These are phyloP conservation scores for Brevipalpus yothersi DNA, from an alignment of 1,140 invertebrate genomes.

Conservation along the genomic window DNA sequence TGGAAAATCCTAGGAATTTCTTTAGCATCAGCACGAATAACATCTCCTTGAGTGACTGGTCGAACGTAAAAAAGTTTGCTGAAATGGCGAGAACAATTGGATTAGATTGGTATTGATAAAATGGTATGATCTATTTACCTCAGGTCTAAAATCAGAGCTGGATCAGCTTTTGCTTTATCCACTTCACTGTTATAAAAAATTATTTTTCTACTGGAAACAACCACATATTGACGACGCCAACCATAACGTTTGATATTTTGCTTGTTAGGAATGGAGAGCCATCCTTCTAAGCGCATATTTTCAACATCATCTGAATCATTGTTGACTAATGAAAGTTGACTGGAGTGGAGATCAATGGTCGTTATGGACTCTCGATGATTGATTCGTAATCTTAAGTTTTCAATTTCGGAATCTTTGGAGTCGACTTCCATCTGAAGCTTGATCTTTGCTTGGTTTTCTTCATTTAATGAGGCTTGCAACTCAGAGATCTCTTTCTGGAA, in stretches of 20 bases:
- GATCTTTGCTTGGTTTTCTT: slow-evolving; percentile 39
- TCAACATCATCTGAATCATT: slow-evolving; percentile 1
- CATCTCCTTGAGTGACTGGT: slow-evolving; percentile 91
- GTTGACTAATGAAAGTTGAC: background rate
- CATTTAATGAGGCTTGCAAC: slow-evolving; percentile 36
- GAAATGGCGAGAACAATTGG: slow-evolving; percentile 6
- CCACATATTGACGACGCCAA: slow-evolving; percentile 91
- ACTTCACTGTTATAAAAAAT: slow-evolving; percentile 89
- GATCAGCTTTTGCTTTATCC: slow-evolving; percentile 82
- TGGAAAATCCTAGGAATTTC: slow-evolving; percentile 98
- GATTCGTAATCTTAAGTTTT: slow-evolving; percentile 32
- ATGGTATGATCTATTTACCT: slow-evolving; percentile 31
- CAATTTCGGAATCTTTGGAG: slow-evolving; percentile 84
- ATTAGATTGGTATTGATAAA: background rate
- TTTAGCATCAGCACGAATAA: slow-evolving; percentile 89
- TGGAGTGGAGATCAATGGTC: background rate
- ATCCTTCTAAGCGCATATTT: slow-evolving; percentile 64
- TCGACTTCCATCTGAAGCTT: slow-evolving; percentile 82
- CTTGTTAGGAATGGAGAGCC: slow-evolving; percentile 80
- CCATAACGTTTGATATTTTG: slow-evolving; percentile 82
- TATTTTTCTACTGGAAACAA: slow-evolving; percentile 85
- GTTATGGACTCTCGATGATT: background rate
- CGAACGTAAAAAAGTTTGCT: slow-evolving; percentile 97
- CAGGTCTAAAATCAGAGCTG: slow-evolving; percentile 76
- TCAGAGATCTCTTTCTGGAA: slow-evolving; percentile 65